Base-by-base conservation (phyloP, 2,888 invertebrate genomes). In the Rotaria macrura region DNA sequence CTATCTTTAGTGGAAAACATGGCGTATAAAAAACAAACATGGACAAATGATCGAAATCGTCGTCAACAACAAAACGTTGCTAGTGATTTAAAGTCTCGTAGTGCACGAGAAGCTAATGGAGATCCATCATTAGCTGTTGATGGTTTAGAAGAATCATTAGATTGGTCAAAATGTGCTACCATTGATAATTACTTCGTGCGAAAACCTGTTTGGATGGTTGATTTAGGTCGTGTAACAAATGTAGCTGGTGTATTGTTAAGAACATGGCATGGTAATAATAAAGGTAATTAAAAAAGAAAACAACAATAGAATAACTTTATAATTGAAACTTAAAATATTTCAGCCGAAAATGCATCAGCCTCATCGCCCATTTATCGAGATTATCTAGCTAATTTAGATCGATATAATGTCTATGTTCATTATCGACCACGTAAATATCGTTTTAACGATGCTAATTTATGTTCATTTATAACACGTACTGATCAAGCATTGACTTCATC, bases 131-230 rank as follows among this genome's bases (percentile, higher is more conserved):
- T 89, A 84, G 92, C 92, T 0, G 92, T 92, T 23, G 92, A 92
- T 88, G 92, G 92, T 12, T 89, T 89, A 86, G 89, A 89, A 84
- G 90, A 91, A 87, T 89, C 89, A 17, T 89, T 92, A 9, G 79
- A 79, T 43, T 79, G 79, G 79, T 90, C 91, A 47, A 89, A 89
- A 87, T 92, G 92, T 87, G 92, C 92, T 54, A 91, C 92, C 57
- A 89, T 92, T 83, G 92, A 92, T 89, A 92, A 92, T 89, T 91
- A 92, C 87, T 92, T 91, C 88, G 92, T 92, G n/a, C 92, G 92
- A 85, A 90, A 91, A 85, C 92, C 92, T 0, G 90, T 92, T 83
- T 92, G 92, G 91, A 92, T 92, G 89, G 92, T 92, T 17, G 92
- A 92, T 88, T 89, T 92, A 65, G 92, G 92, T 17, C 88, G 89